Base-by-base conservation (phyloP, 2,888 invertebrate species). In the Pharmacophagus antenor region DNA sequence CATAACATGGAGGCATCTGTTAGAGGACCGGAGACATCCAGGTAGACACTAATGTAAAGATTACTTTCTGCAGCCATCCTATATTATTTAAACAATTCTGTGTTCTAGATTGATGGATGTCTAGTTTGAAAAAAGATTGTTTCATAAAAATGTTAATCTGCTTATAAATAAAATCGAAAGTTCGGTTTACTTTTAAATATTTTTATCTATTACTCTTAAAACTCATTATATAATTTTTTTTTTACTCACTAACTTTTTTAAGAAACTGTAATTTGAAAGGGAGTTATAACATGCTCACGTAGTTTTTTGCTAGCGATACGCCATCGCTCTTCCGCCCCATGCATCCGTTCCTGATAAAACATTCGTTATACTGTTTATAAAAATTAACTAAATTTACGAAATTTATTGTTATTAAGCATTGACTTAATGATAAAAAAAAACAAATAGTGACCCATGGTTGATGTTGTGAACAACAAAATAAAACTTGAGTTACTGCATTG, bases 301-400 rank as follows among this genome's bases (percentile, higher is more conserved):
- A 59, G 54, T 52, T 63, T 65, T 58, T 47, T 50, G 63, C 55
- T 37, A 63, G 44, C 63, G 67, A 68, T 66, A 70, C 65, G 64
- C 67, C 66, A 72, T 64, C 75, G 73, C 77, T 77, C 85, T 82
- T 85, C 85, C 85, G 87, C 74, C 77, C 80, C 70, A 68, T 76
- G 77, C 88, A 87, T 88, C 88, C 88, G 86, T 65, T 71, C 66
- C 63, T 72, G 86, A 88, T 85, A 87, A 85, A 65, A 73, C 75
- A 74, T 76, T 77, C 70, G 76, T 74, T 25, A 71, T 73, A 64
- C 62, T 51, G 17, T 47, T 47, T 21, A 44, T 44, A 44, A 44
- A 44, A 44, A 44, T 12, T 27, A 50, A 52, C 49, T 22, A 37
- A 52, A 25, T 23, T 12, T 20, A 41, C 42, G 23, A 41, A 31